Evolutionary conservation across 2,113 vertebrate species (phyloP).

Genomic region (Triplophysa tibetana): DNA sequence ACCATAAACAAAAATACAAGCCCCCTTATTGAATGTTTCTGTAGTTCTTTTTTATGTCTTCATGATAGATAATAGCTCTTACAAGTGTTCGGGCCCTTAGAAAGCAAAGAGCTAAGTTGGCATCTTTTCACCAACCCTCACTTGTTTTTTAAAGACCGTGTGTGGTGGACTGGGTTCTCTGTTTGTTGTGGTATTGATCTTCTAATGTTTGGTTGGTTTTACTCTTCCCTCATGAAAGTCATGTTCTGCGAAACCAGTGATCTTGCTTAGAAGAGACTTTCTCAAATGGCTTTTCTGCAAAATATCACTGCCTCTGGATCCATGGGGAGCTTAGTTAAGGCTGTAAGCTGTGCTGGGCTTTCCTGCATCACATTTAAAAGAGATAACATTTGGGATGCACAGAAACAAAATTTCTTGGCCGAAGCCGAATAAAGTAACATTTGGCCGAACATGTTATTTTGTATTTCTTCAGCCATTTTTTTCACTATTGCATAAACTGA

Average conservation of each 20-base stretch:
- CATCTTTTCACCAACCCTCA: not conserved
- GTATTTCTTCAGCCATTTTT: too few relatives aligned
- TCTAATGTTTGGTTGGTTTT: constrained; percentile 5
- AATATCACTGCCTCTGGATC: constrained; percentile 23
- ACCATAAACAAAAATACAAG: too few relatives aligned
- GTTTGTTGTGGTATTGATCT: not conserved
- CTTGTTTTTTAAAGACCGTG: not conserved
- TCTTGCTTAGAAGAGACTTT: not conserved
- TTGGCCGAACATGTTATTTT: too few relatives aligned
- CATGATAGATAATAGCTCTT: too few relatives aligned
- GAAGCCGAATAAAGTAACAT: too few relatives aligned
- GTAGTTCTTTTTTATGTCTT: too few relatives aligned
- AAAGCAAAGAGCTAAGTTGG: not conserved
- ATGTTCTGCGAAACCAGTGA: not conserved
- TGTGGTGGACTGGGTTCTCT: not conserved
- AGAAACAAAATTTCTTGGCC: too few relatives aligned
- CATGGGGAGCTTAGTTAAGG: constrained; percentile 1
- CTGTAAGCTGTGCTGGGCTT: not conserved
- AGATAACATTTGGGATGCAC: not conserved
- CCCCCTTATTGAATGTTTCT: too few relatives aligned
- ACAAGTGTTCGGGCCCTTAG: too few relatives aligned
- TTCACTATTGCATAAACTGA: too few relatives aligned
- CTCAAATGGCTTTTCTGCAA: constrained; percentile 21
- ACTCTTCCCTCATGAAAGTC: not conserved
- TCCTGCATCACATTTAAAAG: constrained; percentile 13